Percentiles rank a stretch among this genome's conserved stretches.
These are phyloP conservation scores for Zeugodacus cucurbitae DNA, from an alignment of 1,140 invertebrate genomes.

Conservation along the genomic window DNA sequence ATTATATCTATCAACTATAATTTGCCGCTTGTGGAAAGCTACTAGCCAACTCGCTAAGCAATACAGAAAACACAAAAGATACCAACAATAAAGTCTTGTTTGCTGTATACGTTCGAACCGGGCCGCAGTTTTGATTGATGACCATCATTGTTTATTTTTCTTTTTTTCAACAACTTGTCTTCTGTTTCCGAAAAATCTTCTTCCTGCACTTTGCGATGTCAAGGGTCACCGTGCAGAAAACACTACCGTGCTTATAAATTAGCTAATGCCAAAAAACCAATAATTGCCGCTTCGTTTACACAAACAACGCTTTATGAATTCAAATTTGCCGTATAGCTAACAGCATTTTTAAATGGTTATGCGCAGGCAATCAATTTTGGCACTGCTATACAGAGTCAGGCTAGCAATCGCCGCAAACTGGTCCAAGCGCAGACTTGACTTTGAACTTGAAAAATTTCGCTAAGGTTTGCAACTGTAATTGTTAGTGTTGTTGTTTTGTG, in stretches of 20 bases:
- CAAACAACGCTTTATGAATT: neutral
- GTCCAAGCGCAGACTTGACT: neutral
- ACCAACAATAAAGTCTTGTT: neutral
- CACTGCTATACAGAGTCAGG: neutral
- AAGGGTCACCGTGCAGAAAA: neutral
- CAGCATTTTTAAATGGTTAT: neutral
- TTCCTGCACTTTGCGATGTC: slow-evolving; percentile 20
- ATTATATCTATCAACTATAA: neutral
- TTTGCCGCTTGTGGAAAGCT: neutral
- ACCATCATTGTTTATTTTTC: neutral
- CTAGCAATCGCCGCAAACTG: neutral
- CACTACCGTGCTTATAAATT: neutral
- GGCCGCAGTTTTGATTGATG: neutral
- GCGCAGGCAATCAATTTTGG: neutral
- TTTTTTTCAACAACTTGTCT: neutral
- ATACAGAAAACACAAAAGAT: neutral
- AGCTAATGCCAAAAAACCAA: neutral
- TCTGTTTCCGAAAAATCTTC: neutral
- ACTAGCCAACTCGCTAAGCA: neutral
- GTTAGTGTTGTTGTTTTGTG: neutral
- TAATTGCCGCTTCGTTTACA: neutral
- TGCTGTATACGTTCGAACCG: neutral
- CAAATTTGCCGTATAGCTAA: neutral
- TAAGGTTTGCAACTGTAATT: neutral
- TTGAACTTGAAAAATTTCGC: slow-evolving; percentile 24